phyloP scores from a whole-genome alignment of 1,140 invertebrate genomes.

The Popillia japonica region DNA sequence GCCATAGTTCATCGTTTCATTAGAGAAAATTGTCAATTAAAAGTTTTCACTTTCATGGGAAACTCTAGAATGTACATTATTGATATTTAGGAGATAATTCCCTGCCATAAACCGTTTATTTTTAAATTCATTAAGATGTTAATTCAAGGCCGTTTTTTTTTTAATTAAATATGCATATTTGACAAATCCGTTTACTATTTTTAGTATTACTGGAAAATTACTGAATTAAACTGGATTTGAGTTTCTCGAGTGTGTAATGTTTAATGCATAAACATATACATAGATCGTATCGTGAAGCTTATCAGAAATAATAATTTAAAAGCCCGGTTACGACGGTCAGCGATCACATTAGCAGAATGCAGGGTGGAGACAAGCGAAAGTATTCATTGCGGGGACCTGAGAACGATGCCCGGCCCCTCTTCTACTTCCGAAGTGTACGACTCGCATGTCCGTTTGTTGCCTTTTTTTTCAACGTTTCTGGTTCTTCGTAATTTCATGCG shows the following conservation, averaged over 20 bases:
- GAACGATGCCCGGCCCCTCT: neutral
- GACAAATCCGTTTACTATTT: too few relatives aligned
- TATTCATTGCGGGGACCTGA: neutral
- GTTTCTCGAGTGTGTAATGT: neutral
- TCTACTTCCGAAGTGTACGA: neutral
- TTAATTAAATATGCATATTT: too few relatives aligned
- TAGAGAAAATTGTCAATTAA: neutral
- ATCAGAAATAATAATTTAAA: neutral
- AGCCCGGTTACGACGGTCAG: neutral
- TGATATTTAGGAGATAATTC: too few relatives aligned
- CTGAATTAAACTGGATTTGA: too few relatives aligned
- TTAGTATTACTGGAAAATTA: too few relatives aligned
- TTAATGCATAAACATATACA: neutral
- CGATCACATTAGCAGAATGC: neutral
- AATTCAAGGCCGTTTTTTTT: too few relatives aligned
- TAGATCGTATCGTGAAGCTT: neutral
- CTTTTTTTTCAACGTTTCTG: neutral
- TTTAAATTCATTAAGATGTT: too few relatives aligned
- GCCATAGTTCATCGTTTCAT: neutral
- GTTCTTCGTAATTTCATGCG: neutral
- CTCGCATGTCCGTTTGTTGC: neutral
- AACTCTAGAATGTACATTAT: neutral
- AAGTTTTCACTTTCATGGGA: neutral
- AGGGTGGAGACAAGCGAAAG: conserved; percentile 12
- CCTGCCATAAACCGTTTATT: too few relatives aligned